Base-by-base conservation (phyloP, 2,797 vertebrate genomes). In the Pseudochromis fuscus region DNA sequence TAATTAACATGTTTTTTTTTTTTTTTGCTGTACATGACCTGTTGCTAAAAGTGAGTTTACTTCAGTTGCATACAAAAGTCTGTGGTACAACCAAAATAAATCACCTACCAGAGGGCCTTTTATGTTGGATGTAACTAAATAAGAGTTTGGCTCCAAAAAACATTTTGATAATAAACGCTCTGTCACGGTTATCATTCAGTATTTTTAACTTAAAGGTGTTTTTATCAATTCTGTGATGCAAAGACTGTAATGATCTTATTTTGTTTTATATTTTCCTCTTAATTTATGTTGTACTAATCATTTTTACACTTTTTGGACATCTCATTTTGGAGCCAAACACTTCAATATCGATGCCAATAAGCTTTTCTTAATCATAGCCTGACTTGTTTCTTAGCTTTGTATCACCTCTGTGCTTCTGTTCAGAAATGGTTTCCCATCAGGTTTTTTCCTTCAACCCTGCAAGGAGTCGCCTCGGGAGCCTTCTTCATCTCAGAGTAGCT, bases 401-500 rank as follows among this genome's bases (percentile, higher is more conserved):
- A 83, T 87, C 88, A 85, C 88, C 88, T 86, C 81, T 70, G 88
- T 91, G 86, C 90, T 92, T 89, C 82, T 65, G 75, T 88, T 80
- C 56, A 9, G 31, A 18, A 7, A n/a, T 5, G 8, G 61, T 38
- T 77, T 60, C 73, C 59, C 10, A 19, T 16, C 42, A 66, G 70
- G 70, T 73, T 70, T 18, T 77, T 68, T 50, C 59, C 65, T 61
- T 4, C 15, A 30, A 30, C 48, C 56, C 70, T 42, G 25, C 16
- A 75, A 62, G 76, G 65, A 67, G 8, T 57, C 24, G 0, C 42
- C 51, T n/a, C 4, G 70, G 74, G 40, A 81, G 25, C 61, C 51
- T 69, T 84, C 60, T 38, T 75, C 86, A 88, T 86, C 78, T 91
- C 87, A 46, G 75, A 89, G 72, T 87, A 86, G 77, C 88, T 89